Evolutionary conservation across 2,888 invertebrate genomes (phyloP), one percentile per base, ranked within the genome.

Genomic region (Amphipyra berbera): DNA sequence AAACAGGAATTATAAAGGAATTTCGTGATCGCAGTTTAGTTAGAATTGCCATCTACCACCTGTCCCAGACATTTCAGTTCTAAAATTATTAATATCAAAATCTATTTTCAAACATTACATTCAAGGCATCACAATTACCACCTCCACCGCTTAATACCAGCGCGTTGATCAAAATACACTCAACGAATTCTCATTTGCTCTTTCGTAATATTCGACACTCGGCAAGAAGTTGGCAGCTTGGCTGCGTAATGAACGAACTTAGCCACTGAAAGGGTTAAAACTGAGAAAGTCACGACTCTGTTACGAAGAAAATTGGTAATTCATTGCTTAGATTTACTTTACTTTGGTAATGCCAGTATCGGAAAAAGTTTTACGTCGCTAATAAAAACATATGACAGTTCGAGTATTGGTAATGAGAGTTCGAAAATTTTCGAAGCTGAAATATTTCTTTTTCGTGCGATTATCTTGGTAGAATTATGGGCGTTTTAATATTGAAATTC

Each of bases 281-380:
- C 84, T 84, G 85, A 74, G 79, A 87, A 88, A 88, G 84, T 88
- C 85, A 76, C 79, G 87, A 87, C 85, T 89, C 86, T 85, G 87
- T 84, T 87, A 86, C 87, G 87, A 88, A 86, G 85, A 86, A 90
- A 90, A 90, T 90, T 88, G 85, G 88, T 90, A 88, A 90, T 90
- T 90, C 89, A 90, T 90, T 89, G 88, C 87, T 87, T 87, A 81
- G 81, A 83, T 87, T 85, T 82, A 85, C 83, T 86, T 87, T 81
- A 76, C 85, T 83, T 72, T 55, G 72, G 82, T 82, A 81, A 84
- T 84, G 81, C 61, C 74, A 78, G 82, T 87, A 88, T 89, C 79
- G 85, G 86, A 73, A 84, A 87, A 90, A 89, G 74, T 87, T 88
- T 69, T 79, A 66, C 68, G 76, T 73, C 69, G 68, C 79, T 81